phyloP scores from a whole-genome alignment of 2,113 vertebrate species.

The Echinops telfairi region DNA sequence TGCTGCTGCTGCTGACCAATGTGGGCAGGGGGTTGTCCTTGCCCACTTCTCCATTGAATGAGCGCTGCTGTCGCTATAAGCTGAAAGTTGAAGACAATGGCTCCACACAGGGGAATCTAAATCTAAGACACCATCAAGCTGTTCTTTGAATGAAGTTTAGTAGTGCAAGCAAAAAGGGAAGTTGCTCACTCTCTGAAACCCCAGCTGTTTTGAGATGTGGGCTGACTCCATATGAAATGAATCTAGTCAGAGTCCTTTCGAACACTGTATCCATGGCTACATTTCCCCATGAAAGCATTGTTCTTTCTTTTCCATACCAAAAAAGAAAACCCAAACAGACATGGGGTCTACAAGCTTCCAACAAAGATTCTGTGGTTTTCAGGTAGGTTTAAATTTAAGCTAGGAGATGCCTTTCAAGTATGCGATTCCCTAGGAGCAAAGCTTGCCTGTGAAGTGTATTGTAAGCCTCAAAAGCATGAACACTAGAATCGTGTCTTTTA shows the following conservation, averaged over 20 bases:
- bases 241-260: conserved; percentile 7
- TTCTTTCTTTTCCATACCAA: conserved; percentile 16
- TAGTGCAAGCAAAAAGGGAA: neutral
- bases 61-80: conserved; percentile 49
- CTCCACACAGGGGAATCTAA: neutral
- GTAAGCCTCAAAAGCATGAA: conserved; percentile 1
- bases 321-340: neutral
- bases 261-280: conserved; percentile 7
- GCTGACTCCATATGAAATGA: neutral
- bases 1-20: neutral
- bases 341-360: neutral
- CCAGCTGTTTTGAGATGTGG: neutral
- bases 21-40: neutral
- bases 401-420: neutral
- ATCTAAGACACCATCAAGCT: conserved; percentile 11
- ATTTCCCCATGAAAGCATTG: conserved; percentile 54
- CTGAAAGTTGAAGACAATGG: conserved; percentile 54
- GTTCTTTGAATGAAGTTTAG: conserved; percentile 39
- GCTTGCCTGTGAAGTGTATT: neutral
- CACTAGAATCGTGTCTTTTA: conserved; percentile 15
- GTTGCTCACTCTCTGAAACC: neutral
- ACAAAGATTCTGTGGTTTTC: neutral
- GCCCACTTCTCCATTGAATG: neutral
- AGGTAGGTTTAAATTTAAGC: neutral
- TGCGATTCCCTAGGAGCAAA: neutral